Evolutionary conservation across 2,888 invertebrate species (phyloP), one percentile per base, ranked within the genome.

Genomic region (Thymelicus acteon): DNA sequence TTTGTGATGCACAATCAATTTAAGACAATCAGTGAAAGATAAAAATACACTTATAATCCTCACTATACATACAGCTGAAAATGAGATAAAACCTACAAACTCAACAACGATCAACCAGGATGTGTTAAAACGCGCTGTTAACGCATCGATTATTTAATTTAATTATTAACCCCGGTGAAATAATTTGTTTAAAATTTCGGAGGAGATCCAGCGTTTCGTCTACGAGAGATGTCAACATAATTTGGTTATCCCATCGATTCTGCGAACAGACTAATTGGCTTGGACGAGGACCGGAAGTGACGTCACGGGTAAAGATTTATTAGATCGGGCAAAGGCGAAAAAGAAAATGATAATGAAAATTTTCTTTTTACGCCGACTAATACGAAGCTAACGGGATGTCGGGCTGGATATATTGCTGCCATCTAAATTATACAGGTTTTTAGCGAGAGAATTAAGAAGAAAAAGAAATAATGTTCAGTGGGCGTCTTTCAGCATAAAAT

Each of bases 221-320:
- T 19, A 70, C 74, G 72, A 40, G 68, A 76, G 80, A 77, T 76
- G 76, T 77, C 78, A 75, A 82, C 79, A 79, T 86, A 86, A 90
- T 88, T 88, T 79, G 79, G 84, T 89, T 88, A 86, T 82, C 83
- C 82, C 82, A 86, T 85, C 83, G 84, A 84, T 75, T 81, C 80
- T 78, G 76, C 80, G 80, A 77, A 72, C 74, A 72, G 72, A 74
- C 78, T 89, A 89, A 90, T 90, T 88, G 89, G 80, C 78, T 78
- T 74, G 80, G 83, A 85, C 84, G 79, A 75, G 72, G 72, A 74
- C 73, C 77, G 80, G 79, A 82, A 79, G 82, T 81, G 79, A 78
- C 74, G 76, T 67, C 15, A 75, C 74, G 48, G 3, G 52, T 76
- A 79, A 69, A 72, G 63, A 60, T 72, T 68, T 52, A 68, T 67